Conservation (phyloP, 1,140 invertebrate genomes). For the Penaeus vannamei region DNA sequence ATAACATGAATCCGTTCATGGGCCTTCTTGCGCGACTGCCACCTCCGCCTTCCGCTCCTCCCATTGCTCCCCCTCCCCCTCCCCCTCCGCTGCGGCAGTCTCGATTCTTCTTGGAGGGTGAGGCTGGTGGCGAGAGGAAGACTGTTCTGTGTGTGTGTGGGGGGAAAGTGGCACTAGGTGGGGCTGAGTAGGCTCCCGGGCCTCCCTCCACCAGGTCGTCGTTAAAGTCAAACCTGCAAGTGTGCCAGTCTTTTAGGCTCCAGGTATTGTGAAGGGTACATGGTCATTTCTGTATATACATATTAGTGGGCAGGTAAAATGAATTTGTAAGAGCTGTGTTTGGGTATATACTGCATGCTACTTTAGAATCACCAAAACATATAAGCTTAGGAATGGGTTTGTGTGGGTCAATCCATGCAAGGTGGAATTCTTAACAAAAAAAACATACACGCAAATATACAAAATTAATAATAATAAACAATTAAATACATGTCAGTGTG, state of each 20-base stretch:
- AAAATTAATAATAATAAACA: background rate
- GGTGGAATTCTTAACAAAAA: no score
- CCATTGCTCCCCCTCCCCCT: background rate
- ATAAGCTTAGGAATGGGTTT: background rate
- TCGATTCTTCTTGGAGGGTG: slow-evolving; percentile 68
- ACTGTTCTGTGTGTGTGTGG: slow-evolving; percentile 70
- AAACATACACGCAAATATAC: background rate
- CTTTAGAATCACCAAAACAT: no score
- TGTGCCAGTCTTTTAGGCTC: background rate
- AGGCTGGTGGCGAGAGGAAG: slow-evolving; percentile 68
- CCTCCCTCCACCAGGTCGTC: slow-evolving; percentile 70
- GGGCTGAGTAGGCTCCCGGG: slow-evolving; percentile 50
- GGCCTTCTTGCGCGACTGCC: slow-evolving; percentile 70
- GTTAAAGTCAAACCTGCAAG: slow-evolving; percentile 71
- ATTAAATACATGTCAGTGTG: background rate
- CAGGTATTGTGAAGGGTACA: background rate
- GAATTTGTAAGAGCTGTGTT: no score
- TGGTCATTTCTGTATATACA: no score
- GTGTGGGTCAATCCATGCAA: no score
- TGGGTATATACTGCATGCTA: no score
- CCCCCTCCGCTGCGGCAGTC: slow-evolving; percentile 34
- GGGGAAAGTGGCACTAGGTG: slow-evolving; percentile 70
- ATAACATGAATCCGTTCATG: slow-evolving; percentile 78
- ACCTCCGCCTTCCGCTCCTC: slow-evolving; percentile 53
- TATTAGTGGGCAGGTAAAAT: no score